phyloP scores from a whole-genome alignment of 2,888 invertebrate genomes.

The Caenorhabditis sp. region DNA sequence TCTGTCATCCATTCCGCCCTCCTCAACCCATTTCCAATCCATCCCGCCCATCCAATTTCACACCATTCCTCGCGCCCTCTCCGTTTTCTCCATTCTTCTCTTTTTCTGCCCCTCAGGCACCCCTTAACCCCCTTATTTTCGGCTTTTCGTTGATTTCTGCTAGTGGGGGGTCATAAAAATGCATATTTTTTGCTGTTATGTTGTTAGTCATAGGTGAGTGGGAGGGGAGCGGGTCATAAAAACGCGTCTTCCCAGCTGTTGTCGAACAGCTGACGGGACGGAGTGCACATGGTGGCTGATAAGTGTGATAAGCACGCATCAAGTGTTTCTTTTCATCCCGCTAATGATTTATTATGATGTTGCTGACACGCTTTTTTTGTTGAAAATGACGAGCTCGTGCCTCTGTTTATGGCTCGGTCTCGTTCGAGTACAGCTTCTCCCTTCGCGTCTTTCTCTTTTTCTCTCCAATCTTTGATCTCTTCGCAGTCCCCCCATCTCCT shows the following conservation, averaged over 20 bases:
- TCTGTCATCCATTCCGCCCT: background rate
- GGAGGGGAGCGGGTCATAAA: conserved; percentile 11
- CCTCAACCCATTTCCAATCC: conserved; percentile 9
- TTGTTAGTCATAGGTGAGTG: conserved; percentile 27
- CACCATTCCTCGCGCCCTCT: conserved; percentile 19
- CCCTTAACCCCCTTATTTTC: background rate
- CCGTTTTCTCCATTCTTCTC: conserved; percentile 3
- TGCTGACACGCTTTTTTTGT: background rate
- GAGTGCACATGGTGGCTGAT: conserved; percentile 2
- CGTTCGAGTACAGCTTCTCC: too few relatives aligned
- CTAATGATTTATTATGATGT: conserved; percentile 48
- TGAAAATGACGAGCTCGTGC: too few relatives aligned
- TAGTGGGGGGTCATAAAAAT: background rate
- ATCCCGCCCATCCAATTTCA: conserved; percentile 20
- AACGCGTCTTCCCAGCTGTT: conserved; percentile 18
- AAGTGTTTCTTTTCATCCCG: conserved; percentile 13
- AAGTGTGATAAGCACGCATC: background rate
- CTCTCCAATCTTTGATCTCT: conserved; percentile 32
- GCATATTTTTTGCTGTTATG: background rate
- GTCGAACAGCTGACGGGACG: conserved; percentile 30
- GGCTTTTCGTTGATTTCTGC: background rate
- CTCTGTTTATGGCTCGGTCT: conserved; percentile 7
- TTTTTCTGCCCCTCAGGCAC: conserved; percentile 4
- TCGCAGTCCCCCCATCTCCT: conserved; percentile 11
- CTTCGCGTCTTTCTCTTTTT: background rate